phyloP scores from a whole-genome alignment of 2,888 invertebrate species.

The Hyposoter didymator region DNA sequence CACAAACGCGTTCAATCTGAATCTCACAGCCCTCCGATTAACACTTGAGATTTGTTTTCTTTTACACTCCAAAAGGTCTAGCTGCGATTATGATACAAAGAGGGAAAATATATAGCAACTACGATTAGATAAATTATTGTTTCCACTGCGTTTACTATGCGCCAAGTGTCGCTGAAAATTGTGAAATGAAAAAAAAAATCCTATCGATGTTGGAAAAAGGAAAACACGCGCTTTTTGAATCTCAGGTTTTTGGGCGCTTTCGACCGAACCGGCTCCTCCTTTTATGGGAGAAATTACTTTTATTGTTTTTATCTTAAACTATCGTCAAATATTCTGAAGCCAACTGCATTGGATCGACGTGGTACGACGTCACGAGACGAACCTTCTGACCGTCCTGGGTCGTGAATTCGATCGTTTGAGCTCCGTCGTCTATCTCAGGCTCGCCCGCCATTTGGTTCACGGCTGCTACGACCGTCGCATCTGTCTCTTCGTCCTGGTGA shows the following conservation, averaged over 20 bases:
- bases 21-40: not conserved
- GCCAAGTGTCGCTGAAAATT: slow-evolving; percentile 8
- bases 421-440: slow-evolving; percentile 74
- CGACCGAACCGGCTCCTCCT: not conserved
- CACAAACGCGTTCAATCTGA: not conserved
- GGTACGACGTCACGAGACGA: slow-evolving; percentile 87
- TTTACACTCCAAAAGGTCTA: not conserved
- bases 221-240: not conserved
- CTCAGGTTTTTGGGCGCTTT: slow-evolving; percentile 3
- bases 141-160: not conserved
- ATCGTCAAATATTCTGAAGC: slow-evolving; percentile 84
- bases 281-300: not conserved
- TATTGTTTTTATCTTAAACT: slow-evolving; percentile 74
- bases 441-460: slow-evolving; percentile 78
- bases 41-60: not conserved
- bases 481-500: slow-evolving; percentile 78
- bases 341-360: slow-evolving; percentile 83
- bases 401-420: slow-evolving; percentile 85
- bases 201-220: not conserved
- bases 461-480: slow-evolving; percentile 77
- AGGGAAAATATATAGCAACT: not conserved
- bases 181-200: slow-evolving; percentile 17
- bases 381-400: slow-evolving; percentile 87
- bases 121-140: not conserved
- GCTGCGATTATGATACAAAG: not conserved